Evolutionary conservation across 2,888 invertebrate genomes (phyloP).

Genomic region (Leptarthrus brevirostris): DNA sequence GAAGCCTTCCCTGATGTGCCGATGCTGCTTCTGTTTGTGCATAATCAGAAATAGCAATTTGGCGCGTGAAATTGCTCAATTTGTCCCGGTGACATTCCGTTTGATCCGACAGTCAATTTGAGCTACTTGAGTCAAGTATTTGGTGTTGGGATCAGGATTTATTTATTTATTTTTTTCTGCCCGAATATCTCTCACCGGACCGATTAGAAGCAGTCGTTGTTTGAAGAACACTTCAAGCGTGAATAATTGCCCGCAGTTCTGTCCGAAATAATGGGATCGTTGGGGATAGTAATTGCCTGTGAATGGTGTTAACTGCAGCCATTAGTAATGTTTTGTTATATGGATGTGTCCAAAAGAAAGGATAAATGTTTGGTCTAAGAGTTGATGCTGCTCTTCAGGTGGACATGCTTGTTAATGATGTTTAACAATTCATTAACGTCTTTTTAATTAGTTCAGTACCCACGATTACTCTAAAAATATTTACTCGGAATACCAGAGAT

Average conservation of each 20-base stretch:
- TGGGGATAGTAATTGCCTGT: constrained; percentile 31
- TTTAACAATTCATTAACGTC: no score
- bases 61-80: constrained; percentile 67
- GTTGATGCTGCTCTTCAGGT: no score
- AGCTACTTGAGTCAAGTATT: constrained; percentile 37
- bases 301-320: constrained; percentile 44
- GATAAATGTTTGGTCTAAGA: no score
- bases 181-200: not conserved
- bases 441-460: no score
- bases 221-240: constrained; percentile 46
- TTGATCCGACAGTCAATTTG: constrained; percentile 33
- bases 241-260: constrained; percentile 17
- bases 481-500: no score
- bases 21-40: constrained; percentile 35
- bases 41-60: constrained; percentile 63
- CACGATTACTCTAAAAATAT: no score
- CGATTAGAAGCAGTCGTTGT: constrained; percentile 47
- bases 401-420: no score
- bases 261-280: not conserved
- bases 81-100: constrained; percentile 57
- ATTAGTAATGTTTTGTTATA: no score
- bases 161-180: constrained; percentile 20
- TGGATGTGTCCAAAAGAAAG: no score
- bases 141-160: constrained; percentile 45
- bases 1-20: not conserved